Evolutionary conservation across 2,113 vertebrate genomes (phyloP).

Genomic region (Rhinoptilus africanus): DNA sequence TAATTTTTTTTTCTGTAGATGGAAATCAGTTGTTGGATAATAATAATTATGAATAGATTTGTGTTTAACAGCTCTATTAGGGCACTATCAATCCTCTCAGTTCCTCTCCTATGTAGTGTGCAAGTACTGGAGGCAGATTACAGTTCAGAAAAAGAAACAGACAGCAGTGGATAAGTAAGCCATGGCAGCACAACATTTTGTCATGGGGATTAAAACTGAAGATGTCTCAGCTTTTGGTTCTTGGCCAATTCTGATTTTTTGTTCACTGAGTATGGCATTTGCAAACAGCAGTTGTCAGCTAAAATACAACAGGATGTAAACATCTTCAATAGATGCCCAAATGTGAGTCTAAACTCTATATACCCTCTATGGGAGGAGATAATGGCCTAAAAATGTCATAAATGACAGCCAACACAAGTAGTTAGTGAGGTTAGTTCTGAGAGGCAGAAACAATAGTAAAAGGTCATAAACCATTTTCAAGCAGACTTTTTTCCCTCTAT

Average conservation of each 20-base stretch:
- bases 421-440: not conserved
- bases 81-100: not conserved
- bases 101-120: not conserved
- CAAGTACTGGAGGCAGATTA: not conserved
- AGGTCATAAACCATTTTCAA: not conserved
- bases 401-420: not conserved
- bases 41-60: conserved; percentile 13
- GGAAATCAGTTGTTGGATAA: not conserved
- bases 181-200: not conserved
- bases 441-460: not conserved
- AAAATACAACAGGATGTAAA: not conserved
- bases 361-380: not conserved
- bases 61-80: conserved; percentile 12
- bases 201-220: not conserved
- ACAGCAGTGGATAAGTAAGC: not conserved
- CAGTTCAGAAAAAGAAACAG: not conserved
- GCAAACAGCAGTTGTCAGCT: not conserved
- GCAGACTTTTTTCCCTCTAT: not conserved
- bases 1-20: not conserved
- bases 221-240: not conserved
- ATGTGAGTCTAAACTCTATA: not conserved
- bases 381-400: not conserved
- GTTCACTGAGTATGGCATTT: not conserved
- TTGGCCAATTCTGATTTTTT: not conserved
- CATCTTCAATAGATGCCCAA: not conserved